Conservation (phyloP, 1,140 invertebrate species). For the Leptinotarsa undecemlineata region DNA sequence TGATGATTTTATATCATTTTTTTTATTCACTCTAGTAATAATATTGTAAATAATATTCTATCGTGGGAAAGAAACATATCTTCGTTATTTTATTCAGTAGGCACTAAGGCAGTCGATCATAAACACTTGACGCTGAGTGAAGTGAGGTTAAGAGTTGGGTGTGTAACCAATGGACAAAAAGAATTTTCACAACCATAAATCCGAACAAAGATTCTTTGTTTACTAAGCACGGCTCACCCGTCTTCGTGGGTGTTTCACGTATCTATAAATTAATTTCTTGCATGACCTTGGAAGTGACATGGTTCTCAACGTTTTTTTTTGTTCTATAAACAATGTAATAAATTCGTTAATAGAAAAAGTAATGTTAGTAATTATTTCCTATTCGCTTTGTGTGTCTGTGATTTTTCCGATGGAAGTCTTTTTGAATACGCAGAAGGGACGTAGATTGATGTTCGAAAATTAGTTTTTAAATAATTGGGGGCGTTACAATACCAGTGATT, state of each 20-base stretch:
- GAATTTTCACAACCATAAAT: neutral
- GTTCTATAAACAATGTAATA: neutral
- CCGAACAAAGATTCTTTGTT: constrained; percentile 3
- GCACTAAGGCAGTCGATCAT: constrained; percentile 3
- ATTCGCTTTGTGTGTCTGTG: neutral
- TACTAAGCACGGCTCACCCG: neutral
- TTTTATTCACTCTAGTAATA: no score
- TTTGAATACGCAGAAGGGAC: neutral
- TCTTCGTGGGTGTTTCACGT: neutral
- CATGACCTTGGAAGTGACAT: neutral
- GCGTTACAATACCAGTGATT: neutral
- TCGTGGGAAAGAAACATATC: neutral
- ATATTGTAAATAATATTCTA: no score
- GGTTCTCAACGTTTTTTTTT: no score
- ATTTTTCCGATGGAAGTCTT: neutral
- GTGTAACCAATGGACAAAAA: neutral
- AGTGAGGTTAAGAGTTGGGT: neutral
- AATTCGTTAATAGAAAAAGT: neutral
- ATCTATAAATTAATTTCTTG: neutral
- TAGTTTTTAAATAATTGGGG: neutral
- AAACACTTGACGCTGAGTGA: neutral
- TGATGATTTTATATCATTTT: no score
- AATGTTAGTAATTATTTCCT: neutral
- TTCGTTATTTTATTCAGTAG: neutral
- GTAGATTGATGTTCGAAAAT: neutral